Evolutionary conservation across 1,140 invertebrate species (phyloP).

Genomic region (Drosophila melanica): DNA sequence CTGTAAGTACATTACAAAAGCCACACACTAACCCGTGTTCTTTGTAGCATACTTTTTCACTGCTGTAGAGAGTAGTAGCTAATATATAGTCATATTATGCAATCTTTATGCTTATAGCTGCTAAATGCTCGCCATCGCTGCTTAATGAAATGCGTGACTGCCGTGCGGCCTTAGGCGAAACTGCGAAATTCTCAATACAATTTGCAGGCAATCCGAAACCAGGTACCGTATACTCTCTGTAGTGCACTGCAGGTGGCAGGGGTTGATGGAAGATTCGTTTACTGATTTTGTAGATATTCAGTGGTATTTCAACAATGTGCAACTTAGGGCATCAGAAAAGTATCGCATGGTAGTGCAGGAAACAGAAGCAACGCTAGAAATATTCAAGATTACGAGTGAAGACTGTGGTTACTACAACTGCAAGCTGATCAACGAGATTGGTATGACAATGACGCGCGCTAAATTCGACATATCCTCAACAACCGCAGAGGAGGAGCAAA

Average conservation of each 20-base stretch:
- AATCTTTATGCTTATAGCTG: conserved; percentile 86
- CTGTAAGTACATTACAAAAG: conserved; percentile 56
- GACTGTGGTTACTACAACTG: conserved; percentile 94
- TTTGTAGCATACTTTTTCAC: conserved; percentile 7
- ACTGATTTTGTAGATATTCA: conserved; percentile 88
- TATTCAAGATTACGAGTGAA: conserved; percentile 88
- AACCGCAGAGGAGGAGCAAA: conserved; percentile 66
- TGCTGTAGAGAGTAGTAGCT: conserved; percentile 33
- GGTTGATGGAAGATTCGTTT: conserved; percentile 54
- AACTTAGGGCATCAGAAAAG: conserved; percentile 89
- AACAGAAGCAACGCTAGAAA: conserved; percentile 89
- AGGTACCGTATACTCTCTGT: conserved; percentile 86
- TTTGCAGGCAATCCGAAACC: conserved; percentile 93
- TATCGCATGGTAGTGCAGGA: conserved; percentile 88
- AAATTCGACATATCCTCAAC: conserved; percentile 88
- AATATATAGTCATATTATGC: conserved; percentile 63
- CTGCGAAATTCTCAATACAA: conserved; percentile 89
- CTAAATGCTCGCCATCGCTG: conserved; percentile 91
- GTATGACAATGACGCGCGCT: conserved; percentile 91
- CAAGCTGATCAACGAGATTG: conserved; percentile 92
- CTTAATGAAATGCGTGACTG: conserved; percentile 91
- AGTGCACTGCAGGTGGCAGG: conserved; percentile 7
- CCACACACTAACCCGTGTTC: conserved; percentile 2
- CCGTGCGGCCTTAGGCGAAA: conserved; percentile 90
- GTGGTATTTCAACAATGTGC: conserved; percentile 95